Evolutionary conservation across 2,797 vertebrate species (phyloP).

Genomic region (Fistularia commersonii): DNA sequence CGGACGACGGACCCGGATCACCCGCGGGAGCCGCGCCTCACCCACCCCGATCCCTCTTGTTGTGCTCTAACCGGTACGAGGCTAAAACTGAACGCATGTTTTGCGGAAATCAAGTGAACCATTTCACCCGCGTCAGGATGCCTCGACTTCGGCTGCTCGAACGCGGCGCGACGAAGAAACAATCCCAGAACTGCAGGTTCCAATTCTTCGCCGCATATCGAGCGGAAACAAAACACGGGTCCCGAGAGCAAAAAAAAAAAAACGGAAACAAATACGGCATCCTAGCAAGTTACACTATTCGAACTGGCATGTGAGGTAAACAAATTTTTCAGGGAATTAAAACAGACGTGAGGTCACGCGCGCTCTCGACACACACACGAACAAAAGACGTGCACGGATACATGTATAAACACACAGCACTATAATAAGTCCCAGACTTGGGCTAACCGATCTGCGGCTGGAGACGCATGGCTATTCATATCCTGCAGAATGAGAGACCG

Average conservation of each 20-base stretch:
- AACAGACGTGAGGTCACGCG: constrained; percentile 54
- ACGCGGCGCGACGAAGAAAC: too few species aligned
- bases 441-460: constrained; percentile 75
- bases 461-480: constrained; percentile 80
- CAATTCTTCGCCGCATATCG: not conserved
- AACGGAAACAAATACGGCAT: constrained; percentile 58
- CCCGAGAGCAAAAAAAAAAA: too few species aligned
- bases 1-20: too few species aligned
- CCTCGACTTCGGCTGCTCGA: too few species aligned
- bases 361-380: constrained; percentile 47
- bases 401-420: constrained; percentile 68
- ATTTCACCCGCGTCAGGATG: too few species aligned
- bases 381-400: constrained; percentile 66
- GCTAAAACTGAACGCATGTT: too few species aligned
- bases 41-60: too few species aligned
- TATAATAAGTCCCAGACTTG: constrained; percentile 81
- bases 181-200: too few species aligned
- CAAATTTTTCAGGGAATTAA: constrained; percentile 42
- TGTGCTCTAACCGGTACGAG: too few species aligned
- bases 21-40: too few species aligned
- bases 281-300: constrained; percentile 57
- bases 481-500: constrained; percentile 78
- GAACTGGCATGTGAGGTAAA: constrained; percentile 56
- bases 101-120: too few species aligned
- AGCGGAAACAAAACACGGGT: constrained; percentile 39